phyloP scores from a whole-genome alignment of 2,113 vertebrate genomes.

The Kryptolebias marmoratus region DNA sequence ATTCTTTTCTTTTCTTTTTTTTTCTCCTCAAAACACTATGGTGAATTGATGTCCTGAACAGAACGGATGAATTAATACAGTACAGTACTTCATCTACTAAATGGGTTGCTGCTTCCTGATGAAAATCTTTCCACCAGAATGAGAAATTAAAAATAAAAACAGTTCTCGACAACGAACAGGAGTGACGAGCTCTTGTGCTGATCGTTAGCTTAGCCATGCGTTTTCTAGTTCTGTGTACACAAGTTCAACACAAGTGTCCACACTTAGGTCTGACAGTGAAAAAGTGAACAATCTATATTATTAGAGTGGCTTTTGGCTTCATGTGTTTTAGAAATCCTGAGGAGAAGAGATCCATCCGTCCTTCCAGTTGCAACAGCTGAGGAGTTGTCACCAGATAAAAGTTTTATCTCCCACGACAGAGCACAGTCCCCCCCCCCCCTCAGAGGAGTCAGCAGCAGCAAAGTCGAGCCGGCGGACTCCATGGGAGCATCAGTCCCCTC shows the following conservation, averaged over 20 bases:
- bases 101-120: constrained; percentile 15
- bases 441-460: constrained; percentile 46
- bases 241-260: constrained; percentile 40
- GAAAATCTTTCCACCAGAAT: constrained; percentile 17
- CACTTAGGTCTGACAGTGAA: constrained; percentile 40
- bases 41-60: constrained; percentile 37
- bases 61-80: constrained; percentile 20
- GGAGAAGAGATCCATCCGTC: constrained; percentile 63
- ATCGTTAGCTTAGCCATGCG: constrained; percentile 57
- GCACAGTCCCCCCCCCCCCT: constrained; percentile 28
- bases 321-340: constrained; percentile 71
- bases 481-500: background rate
- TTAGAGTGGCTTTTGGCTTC: constrained; percentile 68
- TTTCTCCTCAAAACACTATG: constrained; percentile 30
- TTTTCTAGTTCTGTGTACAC: constrained; percentile 47
- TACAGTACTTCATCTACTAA: constrained; percentile 23
- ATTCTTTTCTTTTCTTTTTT: constrained; percentile 49
- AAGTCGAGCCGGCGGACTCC: constrained; percentile 16
- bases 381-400: constrained; percentile 9
- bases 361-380: constrained; percentile 62
- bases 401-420: constrained; percentile 5
- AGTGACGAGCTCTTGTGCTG: constrained; percentile 60
- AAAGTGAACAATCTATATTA: constrained; percentile 47
- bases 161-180: constrained; percentile 19
- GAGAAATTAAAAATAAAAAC: constrained; percentile 19